Conservation (phyloP, 2,113 vertebrate genomes). For the Mionectes macconnelli region DNA sequence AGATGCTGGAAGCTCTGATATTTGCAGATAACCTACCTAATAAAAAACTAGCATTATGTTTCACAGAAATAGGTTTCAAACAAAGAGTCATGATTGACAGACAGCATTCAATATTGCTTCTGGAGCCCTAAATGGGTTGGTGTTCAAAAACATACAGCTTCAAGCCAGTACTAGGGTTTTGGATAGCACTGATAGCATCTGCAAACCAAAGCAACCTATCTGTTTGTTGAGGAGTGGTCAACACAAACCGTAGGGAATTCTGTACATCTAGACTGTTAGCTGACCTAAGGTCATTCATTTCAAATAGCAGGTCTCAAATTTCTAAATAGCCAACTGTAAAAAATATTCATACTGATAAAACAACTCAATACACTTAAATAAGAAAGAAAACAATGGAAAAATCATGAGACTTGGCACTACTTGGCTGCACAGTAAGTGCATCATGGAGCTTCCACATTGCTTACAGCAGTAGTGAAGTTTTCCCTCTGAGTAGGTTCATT, state of each 20-base stretch:
- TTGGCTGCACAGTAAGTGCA: background rate
- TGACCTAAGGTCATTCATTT: background rate
- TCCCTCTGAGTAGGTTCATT: background rate
- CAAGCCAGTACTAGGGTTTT: background rate
- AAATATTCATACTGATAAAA: background rate
- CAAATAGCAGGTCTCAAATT: background rate
- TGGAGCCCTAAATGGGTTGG: background rate
- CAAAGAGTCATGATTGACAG: background rate
- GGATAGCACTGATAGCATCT: background rate
- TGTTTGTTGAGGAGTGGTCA: background rate
- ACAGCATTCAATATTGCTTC: background rate
- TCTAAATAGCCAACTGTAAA: background rate
- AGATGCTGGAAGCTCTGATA: background rate
- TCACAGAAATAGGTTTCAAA: background rate
- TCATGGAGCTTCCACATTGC: background rate
- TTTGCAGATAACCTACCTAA: background rate
- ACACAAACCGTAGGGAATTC: background rate
- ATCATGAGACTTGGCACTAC: background rate
- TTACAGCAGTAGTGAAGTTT: background rate
- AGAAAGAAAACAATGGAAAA: background rate
- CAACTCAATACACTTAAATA: background rate
- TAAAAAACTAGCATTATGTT: background rate
- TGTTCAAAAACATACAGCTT: background rate
- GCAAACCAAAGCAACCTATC: background rate
- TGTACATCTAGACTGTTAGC: background rate